These are phyloP conservation scores for Cephus rjabovi DNA, from an alignment of 2,888 invertebrate species.

Conservation along the genomic window DNA sequence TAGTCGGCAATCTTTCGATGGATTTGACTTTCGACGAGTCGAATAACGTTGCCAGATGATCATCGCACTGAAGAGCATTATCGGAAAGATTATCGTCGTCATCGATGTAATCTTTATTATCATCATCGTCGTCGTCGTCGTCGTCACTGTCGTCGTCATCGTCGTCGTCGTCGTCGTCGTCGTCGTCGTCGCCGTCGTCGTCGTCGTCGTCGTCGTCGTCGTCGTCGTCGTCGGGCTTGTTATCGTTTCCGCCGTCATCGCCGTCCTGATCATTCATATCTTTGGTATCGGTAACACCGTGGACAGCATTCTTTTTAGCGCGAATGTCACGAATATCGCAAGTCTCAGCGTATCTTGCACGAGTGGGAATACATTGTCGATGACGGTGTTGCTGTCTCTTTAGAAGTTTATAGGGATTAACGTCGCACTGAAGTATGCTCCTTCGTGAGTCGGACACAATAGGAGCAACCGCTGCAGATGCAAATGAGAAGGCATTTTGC, in stretches of 20 bases:
- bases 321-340: too few species aligned
- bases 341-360: not conserved
- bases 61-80: constrained; percentile 54
- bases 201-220: constrained; percentile 48
- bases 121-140: constrained; percentile 65
- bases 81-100: constrained; percentile 65
- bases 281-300: constrained; percentile 26
- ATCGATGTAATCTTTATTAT: constrained; percentile 58
- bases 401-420: constrained; percentile 86
- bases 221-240: constrained; percentile 54
- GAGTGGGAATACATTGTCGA: constrained; percentile 26
- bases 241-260: constrained; percentile 49
- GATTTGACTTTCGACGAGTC: constrained; percentile 63
- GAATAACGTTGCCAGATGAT: constrained; percentile 52
- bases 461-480: not conserved
- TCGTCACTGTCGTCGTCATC: constrained; percentile 69
- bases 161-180: constrained; percentile 67
- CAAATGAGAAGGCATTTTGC: not conserved
- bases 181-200: constrained; percentile 30
- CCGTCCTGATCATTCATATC: constrained; percentile 61
- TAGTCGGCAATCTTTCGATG: constrained; percentile 59
- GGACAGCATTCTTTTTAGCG: too few species aligned
- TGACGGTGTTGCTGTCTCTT: constrained; percentile 64
- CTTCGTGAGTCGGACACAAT: constrained; percentile 58
- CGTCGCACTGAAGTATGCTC: constrained; percentile 85